A percentile compares a stretch with the other conserved stretches of the same genome.
These are phyloP conservation scores for Drosophila eugracilis DNA, from an alignment of 1,140 invertebrate species.

Conservation along the genomic window DNA sequence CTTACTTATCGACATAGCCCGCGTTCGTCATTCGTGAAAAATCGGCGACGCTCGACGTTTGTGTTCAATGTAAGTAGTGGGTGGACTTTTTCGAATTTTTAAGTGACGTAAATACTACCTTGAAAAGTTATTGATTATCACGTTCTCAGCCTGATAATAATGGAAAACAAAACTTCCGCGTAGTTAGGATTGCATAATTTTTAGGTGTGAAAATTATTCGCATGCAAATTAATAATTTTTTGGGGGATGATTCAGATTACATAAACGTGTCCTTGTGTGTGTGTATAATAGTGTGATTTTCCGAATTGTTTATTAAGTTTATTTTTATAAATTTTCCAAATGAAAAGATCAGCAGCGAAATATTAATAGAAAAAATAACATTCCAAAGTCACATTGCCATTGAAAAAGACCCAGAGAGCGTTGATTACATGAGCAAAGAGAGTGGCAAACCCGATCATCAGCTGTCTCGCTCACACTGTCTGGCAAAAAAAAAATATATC, in stretches of 20 bases:
- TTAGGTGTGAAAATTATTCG: slow-evolving; percentile 3
- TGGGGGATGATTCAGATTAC: slow-evolving; percentile 72
- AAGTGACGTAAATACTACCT: slow-evolving; percentile 70
- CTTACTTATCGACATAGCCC: neutral
- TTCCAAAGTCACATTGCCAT: slow-evolving; percentile 61
- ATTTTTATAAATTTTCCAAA: slow-evolving; percentile 21
- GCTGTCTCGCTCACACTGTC: slow-evolving; percentile 29
- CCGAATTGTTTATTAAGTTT: neutral
- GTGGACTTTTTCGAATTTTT: slow-evolving; percentile 18
- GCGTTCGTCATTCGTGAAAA: slow-evolving; percentile 57
- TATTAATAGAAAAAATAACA: slow-evolving; percentile 39
- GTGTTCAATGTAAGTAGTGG: slow-evolving; percentile 80
- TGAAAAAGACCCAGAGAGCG: slow-evolving; percentile 51
- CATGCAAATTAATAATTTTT: slow-evolving; percentile 47
- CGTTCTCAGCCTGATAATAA: slow-evolving; percentile 8
- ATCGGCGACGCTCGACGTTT: slow-evolving; percentile 60
- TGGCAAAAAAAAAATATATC: slow-evolving; percentile 23
- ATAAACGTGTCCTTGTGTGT: slow-evolving; percentile 65
- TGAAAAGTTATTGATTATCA: slow-evolving; percentile 29
- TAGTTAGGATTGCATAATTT: slow-evolving; percentile 32
- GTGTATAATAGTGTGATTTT: slow-evolving; percentile 22
- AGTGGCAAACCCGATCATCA: slow-evolving; percentile 26
- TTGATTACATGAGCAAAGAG: slow-evolving; percentile 68
- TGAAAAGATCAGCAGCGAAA: slow-evolving; percentile 40
- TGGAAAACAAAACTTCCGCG: slow-evolving; percentile 15